phyloP scores from a whole-genome alignment of 2,113 vertebrate genomes.

The Nannobrachium achirus region DNA sequence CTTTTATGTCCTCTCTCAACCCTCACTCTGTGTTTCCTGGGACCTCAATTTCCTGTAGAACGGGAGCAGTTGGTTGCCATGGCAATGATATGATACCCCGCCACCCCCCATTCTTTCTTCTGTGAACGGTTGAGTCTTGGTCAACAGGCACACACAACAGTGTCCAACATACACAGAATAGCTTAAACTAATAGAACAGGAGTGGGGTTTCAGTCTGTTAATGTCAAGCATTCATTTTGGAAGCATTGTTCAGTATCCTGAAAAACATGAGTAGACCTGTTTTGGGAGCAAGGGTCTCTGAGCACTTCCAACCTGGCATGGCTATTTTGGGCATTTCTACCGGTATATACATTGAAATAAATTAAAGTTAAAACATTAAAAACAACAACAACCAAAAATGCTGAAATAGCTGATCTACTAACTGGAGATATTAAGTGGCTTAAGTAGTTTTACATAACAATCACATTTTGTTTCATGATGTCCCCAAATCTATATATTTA shows the following conservation, averaged over 20 bases:
- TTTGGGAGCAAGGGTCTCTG: no score
- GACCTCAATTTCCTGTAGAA: constrained; percentile 35
- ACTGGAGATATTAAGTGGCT: not conserved
- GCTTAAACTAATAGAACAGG: no score
- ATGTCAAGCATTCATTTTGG: no score
- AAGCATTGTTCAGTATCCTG: no score
- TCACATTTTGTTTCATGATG: not conserved
- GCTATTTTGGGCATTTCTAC: no score
- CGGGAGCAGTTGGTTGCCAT: constrained; percentile 26
- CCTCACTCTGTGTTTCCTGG: constrained; percentile 33
- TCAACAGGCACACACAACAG: not conserved
- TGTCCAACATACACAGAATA: not conserved
- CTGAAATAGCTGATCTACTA: not conserved
- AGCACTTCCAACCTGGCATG: no score
- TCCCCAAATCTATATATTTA: not conserved
- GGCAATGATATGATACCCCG: constrained; percentile 21
- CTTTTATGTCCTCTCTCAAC: constrained; percentile 28
- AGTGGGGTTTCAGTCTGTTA: no score
- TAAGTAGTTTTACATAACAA: not conserved
- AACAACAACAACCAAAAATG: not conserved
- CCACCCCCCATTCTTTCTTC: not conserved
- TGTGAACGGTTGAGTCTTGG: constrained; percentile 22
- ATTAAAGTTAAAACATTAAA: no score
- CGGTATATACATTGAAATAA: no score
- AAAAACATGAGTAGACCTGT: no score